Base-by-base conservation (phyloP, 2,888 invertebrate genomes). In the Conchocele bisecta region DNA sequence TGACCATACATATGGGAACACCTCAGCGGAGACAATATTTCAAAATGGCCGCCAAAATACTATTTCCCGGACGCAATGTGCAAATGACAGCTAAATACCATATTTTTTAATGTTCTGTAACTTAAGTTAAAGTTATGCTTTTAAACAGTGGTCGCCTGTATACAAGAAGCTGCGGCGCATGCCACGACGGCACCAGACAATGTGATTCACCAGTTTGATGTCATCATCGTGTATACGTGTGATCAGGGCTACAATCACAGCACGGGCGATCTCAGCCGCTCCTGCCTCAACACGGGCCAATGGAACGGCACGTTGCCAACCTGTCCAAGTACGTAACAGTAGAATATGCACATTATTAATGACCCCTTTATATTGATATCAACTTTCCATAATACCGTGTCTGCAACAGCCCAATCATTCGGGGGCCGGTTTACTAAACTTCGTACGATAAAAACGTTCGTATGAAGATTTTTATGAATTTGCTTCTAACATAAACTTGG, bases 261-360 rank as follows among this genome's bases (percentile, higher is more conserved):
- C 29, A 20, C 57, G 20, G 71, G 71, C 2, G 50, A 60, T 51
- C 31, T 13, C 6, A 24, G 22, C 7, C 15, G 65, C 22, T 57
- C 42, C 6, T 71, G 71, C 29, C 60, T 51, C 26, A 57, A 53
- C 37, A 44, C 50, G 26, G 66, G 66, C 6, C 11, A 11, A 4
- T 71, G 71, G 71, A 46, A 41, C n/a, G 71, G 71, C 17, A 61
- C 71, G 3, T 15, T 28, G 1, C 66, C 66, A 15, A 41, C 51
- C 3, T 71, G 71, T 29, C 26, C 61, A 24, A 33, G 71, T 66
- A 57, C 35, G 70, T 33, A 57, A 28, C 3, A 22, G n/a, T 35
- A 46, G n/a, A n/a, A n/a, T n/a, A n/a, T n/a, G n/a, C n/a, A n/a
- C n/a, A n/a, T n/a, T n/a, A n/a, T n/a, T n/a, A n/a, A n/a, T n/a